phyloP scores from a whole-genome alignment of 2,797 vertebrate species.

The Chromobotia macracanthus region DNA sequence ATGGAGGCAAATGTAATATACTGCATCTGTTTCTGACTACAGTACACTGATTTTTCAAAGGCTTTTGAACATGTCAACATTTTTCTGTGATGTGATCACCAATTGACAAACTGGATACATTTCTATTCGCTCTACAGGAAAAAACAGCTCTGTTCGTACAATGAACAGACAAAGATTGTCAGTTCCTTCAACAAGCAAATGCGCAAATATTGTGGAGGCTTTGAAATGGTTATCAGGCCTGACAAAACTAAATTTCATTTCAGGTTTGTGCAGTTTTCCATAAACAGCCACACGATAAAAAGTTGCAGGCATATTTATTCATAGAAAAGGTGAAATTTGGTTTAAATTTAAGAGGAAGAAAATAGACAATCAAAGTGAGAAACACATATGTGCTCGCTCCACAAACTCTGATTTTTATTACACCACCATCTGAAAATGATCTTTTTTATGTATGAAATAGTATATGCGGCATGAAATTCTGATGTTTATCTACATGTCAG shows the following conservation, averaged over 20 bases:
- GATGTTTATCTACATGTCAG: conserved; percentile 21
- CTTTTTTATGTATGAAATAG: conserved; percentile 36
- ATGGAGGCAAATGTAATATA: conserved; percentile 24
- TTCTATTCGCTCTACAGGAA: conserved; percentile 21
- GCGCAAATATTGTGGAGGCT: neutral
- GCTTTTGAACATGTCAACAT: conserved; percentile 39
- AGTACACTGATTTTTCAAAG: conserved; percentile 44
- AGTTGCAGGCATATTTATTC: conserved; percentile 35
- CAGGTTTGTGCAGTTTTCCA: neutral
- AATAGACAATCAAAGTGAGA: conserved; percentile 32
- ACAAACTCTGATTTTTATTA: conserved; percentile 35
- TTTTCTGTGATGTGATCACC: conserved; percentile 27
- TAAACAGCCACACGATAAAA: neutral
- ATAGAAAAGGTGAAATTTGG: conserved; percentile 8
- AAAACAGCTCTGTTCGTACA: conserved; percentile 25
- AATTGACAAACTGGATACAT: conserved; percentile 24
- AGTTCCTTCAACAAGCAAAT: neutral
- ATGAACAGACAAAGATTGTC: conserved; percentile 20
- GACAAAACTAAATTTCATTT: conserved; percentile 16
- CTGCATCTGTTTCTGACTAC: conserved; percentile 41
- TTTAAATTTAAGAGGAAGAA: neutral
- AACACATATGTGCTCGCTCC: conserved; percentile 10
- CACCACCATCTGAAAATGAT: conserved; percentile 15
- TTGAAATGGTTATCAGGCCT: conserved; percentile 28
- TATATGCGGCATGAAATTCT: conserved; percentile 3